Percentiles rank a stretch among this genome's conserved stretches.
phyloP scores from a whole-genome alignment of 2,888 invertebrate species.

The Pogonocherus hispidulus region DNA sequence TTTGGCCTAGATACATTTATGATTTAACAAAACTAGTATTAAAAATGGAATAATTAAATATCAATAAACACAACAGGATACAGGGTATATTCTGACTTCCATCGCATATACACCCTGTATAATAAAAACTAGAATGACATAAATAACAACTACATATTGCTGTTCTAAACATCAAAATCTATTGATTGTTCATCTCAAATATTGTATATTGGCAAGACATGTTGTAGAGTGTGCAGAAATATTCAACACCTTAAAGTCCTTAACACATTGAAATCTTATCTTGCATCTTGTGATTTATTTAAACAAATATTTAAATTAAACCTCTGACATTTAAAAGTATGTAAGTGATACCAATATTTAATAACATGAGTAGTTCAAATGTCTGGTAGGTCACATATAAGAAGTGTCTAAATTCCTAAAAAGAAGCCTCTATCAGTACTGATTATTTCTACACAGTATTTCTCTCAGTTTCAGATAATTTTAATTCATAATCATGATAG shows the following conservation, averaged over 20 bases:
- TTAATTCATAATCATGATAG: background rate
- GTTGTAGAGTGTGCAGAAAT: conserved; percentile 10
- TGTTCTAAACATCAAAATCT: conserved; percentile 55
- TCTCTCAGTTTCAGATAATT: conserved; percentile 3
- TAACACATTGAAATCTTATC: no score
- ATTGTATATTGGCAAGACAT: conserved; percentile 34
- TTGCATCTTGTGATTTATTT: no score
- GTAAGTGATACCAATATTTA: no score
- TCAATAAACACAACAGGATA: conserved; percentile 27
- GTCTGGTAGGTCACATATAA: background rate
- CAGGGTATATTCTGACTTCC: background rate
- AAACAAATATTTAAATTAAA: no score
- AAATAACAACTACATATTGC: conserved; percentile 54
- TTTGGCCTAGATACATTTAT: conserved; percentile 24
- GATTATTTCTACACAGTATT: background rate
- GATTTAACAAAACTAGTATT: conserved; percentile 13
- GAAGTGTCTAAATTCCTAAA: no score
- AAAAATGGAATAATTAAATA: conserved; percentile 19
- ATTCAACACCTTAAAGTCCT: no score
- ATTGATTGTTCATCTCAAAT: conserved; percentile 54
- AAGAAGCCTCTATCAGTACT: background rate
- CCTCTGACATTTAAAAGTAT: no score
- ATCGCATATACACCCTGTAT: background rate
- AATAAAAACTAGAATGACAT: conserved; percentile 22
- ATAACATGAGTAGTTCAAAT: conserved; percentile 13